Evolutionary conservation across 2,113 vertebrate species (phyloP).

Genomic region (Cephalopterus ornatus): DNA sequence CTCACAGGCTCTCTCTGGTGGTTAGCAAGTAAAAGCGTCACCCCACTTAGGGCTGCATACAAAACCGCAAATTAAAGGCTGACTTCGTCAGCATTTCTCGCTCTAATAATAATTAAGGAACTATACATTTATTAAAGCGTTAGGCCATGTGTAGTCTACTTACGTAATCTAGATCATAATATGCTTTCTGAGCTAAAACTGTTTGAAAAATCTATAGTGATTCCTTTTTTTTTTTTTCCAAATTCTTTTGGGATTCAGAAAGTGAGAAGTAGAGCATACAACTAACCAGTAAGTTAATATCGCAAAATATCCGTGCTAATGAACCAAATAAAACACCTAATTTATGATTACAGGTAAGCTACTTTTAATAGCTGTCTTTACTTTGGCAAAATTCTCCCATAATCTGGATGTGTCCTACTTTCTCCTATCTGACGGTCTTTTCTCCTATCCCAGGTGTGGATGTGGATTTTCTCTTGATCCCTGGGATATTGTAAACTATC

Average conservation of each 20-base stretch:
- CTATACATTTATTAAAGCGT: background rate
- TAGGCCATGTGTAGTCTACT: background rate
- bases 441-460: background rate
- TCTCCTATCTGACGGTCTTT: background rate
- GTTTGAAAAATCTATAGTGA: background rate
- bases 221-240: background rate
- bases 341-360: background rate
- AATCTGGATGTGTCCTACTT: background rate
- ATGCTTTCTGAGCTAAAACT: background rate
- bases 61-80: rapidly evolving
- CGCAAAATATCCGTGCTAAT: background rate
- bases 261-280: background rate
- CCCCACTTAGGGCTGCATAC: rapidly evolving
- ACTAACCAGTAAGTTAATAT: background rate
- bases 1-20: slow-evolving; percentile 2
- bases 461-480: background rate
- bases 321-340: background rate
- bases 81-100: background rate
- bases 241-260: background rate
- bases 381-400: background rate
- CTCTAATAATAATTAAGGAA: background rate
- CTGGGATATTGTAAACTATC: background rate
- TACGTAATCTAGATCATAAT: background rate
- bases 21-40: rapidly evolving
- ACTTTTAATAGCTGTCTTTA: background rate